phyloP scores from a whole-genome alignment of 2,113 vertebrate genomes.

The Dipodomys spectabilis region DNA sequence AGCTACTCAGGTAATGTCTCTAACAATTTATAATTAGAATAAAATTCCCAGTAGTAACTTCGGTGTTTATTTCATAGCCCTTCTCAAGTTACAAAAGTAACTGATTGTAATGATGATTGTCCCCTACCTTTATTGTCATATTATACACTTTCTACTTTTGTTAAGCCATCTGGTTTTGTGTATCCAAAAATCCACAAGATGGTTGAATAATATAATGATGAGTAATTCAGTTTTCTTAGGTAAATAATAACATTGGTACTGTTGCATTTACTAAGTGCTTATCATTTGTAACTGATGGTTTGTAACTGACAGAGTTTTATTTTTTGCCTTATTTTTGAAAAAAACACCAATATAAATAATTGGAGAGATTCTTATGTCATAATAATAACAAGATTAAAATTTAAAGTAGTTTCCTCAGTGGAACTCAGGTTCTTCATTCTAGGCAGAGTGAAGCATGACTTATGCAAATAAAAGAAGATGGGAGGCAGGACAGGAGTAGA shows the following conservation, averaged over 20 bases:
- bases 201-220: neutral
- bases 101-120: neutral
- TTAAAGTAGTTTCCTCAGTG: neutral
- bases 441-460: neutral
- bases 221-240: neutral
- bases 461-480: too few relatives aligned
- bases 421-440: neutral
- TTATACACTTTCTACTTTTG: neutral
- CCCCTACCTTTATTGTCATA: neutral
- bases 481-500: too few relatives aligned
- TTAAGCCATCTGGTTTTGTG: neutral
- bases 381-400: neutral
- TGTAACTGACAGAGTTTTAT: neutral
- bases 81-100: neutral
- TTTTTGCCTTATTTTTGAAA: neutral
- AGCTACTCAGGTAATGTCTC: neutral
- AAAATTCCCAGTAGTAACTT: neutral
- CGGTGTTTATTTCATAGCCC: neutral
- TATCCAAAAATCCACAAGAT: slow-evolving; percentile 10
- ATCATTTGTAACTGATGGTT: neutral
- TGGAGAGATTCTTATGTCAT: neutral
- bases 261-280: neutral
- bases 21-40: neutral
- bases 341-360: neutral
- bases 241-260: neutral